Evolutionary conservation across 2,113 vertebrate species (phyloP), one percentile per base, ranked within the genome.

Genomic region (Anhinga rufa): DNA sequence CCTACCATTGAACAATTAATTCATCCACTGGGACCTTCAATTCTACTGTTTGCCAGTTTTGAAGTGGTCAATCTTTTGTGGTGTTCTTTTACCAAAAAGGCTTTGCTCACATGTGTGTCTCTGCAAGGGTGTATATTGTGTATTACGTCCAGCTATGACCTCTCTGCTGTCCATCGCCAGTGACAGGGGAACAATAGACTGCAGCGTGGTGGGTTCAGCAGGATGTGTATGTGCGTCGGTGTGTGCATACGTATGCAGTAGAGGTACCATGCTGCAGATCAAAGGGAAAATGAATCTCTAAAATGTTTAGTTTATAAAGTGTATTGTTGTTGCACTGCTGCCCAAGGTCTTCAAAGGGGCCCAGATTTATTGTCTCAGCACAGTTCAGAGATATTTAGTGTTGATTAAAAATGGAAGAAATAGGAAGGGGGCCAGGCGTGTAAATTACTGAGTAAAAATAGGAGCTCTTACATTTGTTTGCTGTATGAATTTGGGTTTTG

Each of bases 361-460:
- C 38, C 55, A 84, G 71, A 93, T 94, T 96, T 96, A 96, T 83
- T 96, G 58, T 86, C 88, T 96, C 65, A 42, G 79, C 49, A 62
- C 75, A 91, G 76, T 81, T 90, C 75, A 96, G 87, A 93, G 82
- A 91, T 95, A 92, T 12, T 94, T 79, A 11, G 21, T 93, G 78
- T 32, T 92, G 93, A 96, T 96, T 95, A 96, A 92, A 92, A 92
- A 88, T 86, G 69, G 86, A 70, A 90, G 76, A 88, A 94, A 55
- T 89, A 96, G 86, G 79, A 95, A 96, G 54, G 20, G 17, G 46
- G 57, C 24, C 66, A 95, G 69, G 46, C 26, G 0, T 93, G 82
- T 76, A 95, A 89, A 93, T 94, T 90, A 65, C 49, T 31, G 76
- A 86, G 38, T 95, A 88, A 94, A 96, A 94, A 92, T 72, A 92